Conservation (phyloP, 2,797 vertebrate species). For the Vipera latastei region DNA sequence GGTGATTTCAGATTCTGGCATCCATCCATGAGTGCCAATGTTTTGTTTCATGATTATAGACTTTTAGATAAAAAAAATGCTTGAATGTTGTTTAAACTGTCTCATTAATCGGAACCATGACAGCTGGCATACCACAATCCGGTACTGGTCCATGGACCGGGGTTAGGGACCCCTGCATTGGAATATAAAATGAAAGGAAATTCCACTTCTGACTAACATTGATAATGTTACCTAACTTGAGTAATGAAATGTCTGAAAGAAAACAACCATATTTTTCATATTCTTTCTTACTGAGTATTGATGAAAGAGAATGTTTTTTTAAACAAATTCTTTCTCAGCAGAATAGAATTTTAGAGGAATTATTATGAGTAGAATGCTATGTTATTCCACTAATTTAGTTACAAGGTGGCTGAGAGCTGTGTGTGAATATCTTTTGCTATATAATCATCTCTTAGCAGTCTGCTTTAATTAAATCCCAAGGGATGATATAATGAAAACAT, state of each 20-base stretch:
- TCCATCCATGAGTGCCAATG: too few species aligned
- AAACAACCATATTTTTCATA: background rate
- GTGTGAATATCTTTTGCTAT: background rate
- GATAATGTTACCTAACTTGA: background rate
- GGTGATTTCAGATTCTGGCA: too few species aligned
- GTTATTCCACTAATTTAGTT: background rate
- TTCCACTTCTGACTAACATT: background rate
- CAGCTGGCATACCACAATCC: too few species aligned
- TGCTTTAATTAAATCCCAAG: background rate
- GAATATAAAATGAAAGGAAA: background rate
- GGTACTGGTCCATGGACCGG: too few species aligned
- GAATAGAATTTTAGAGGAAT: background rate
- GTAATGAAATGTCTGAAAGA: background rate
- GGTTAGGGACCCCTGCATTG: background rate
- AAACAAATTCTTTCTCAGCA: background rate
- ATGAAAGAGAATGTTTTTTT: background rate
- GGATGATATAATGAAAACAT: background rate
- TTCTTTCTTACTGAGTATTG: background rate
- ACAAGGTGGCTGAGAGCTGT: background rate
- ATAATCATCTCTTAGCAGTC: background rate
- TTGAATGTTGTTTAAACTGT: too few species aligned
- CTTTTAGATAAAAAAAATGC: too few species aligned
- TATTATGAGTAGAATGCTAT: background rate
- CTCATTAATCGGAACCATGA: too few species aligned
- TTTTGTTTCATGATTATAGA: too few species aligned